These are phyloP conservation scores for Falco naumanni DNA, from an alignment of 2,797 vertebrate genomes.

Conservation along the genomic window DNA sequence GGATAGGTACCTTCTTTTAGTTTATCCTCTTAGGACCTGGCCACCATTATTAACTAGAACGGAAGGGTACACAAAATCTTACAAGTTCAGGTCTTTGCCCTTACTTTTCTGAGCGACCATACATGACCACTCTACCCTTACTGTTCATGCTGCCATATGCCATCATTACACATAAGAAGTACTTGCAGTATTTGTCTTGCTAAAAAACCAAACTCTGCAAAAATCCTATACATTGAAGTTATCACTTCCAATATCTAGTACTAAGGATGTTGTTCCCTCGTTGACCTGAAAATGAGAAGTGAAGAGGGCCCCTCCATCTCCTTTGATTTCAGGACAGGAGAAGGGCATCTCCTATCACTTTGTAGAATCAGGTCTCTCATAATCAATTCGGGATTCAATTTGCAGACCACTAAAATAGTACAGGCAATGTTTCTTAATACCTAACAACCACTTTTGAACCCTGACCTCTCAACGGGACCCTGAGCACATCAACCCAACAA, in stretches of 20 bases:
- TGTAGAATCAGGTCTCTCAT: not conserved
- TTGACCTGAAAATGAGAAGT: not conserved
- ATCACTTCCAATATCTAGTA: not conserved
- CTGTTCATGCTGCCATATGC: not conserved
- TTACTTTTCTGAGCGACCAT: not conserved
- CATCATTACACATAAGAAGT: not conserved
- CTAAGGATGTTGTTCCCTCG: not conserved
- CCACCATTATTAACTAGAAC: not conserved
- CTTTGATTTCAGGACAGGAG: not conserved
- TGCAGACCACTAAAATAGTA: not conserved
- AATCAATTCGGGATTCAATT: not conserved
- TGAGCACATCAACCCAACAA: not conserved
- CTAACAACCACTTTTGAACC: conserved; percentile 36
- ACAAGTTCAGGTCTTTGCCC: not conserved
- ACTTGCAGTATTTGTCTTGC: not conserved
- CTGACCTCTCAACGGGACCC: conserved; percentile 32
- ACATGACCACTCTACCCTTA: not conserved
- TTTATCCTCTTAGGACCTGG: not conserved
- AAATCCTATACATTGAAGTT: not conserved
- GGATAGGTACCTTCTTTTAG: not conserved
- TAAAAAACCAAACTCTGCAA: not conserved
- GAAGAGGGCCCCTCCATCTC: not conserved
- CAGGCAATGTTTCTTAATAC: not conserved
- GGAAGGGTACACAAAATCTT: not conserved
- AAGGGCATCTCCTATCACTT: not conserved